Base-by-base conservation (phyloP, 2,888 invertebrate genomes). In the Sinelater perroti region DNA sequence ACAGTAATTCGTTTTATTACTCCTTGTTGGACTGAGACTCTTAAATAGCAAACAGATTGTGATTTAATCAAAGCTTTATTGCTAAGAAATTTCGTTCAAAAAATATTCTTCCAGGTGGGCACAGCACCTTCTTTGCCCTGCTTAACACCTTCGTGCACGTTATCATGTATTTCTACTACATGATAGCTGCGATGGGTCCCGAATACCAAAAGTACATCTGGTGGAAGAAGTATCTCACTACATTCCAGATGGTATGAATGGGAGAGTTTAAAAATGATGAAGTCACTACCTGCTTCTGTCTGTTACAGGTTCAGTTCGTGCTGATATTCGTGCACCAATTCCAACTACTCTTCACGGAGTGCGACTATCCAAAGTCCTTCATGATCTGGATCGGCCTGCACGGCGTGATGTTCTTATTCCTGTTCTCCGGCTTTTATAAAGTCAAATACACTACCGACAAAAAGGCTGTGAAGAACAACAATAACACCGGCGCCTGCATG, bases 151-250 rank as follows among this genome's bases (percentile, higher is more conserved):
- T 96, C 76, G 96, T 97, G 59, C 97, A 97, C 80, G 91, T 97
- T 72, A 86, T 97, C 63, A 97, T 97, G 97, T 97, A 97, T 80
- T 92, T 92, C 79, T 97, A 97, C 80, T 97, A 97, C 78, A 95
- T 95, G 88, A 84, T 97, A 61, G 87, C 97, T 3, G 96, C 96
- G 16, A 88, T 96, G 88, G 97, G 97, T 47, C 96, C 96, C 31
- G 82, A 86, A 73, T 96, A 92, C 79, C 93, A 93, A 79, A 94
- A 93, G 78, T 96, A 87, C 78, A 89, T 96, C 69, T 97, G 97
- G 97, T 97, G 97, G 97, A 97, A 97, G 81, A 95, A 93, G 75
- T 93, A 97, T 79, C 87, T 97, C 71, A 97, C 97, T 56, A 88
- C 89, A 65, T 89, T 97, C 82, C 97, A 97, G 83, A 95, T 97